Conservation (phyloP, 2,888 invertebrate species). For the Idaea straminata region DNA sequence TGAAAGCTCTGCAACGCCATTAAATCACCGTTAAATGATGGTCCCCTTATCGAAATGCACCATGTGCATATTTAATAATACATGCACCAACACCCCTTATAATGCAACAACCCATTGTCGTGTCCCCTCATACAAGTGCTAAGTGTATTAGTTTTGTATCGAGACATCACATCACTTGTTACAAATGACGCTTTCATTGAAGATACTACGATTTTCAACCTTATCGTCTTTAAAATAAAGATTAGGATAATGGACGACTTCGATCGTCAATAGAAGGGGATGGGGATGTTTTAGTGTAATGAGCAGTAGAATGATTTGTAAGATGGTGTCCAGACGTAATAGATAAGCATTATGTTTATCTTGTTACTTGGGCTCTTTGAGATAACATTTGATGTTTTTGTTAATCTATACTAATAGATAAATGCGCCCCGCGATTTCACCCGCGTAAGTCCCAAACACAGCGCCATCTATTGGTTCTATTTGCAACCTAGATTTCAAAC, state of each 20-base stretch:
- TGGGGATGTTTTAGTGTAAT: constrained; percentile 24
- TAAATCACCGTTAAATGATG: neutral
- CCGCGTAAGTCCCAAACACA: too few species aligned
- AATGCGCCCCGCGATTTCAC: too few species aligned
- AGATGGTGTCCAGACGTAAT: constrained; percentile 4
- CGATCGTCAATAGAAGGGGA: constrained; percentile 10
- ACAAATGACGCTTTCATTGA: constrained; percentile 47
- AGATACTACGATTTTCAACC: neutral
- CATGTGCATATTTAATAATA: constrained; percentile 32
- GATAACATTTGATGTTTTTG: neutral
- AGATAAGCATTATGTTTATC: neutral
- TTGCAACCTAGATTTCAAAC: too few species aligned
- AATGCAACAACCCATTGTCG: constrained; percentile 21
- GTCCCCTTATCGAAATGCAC: constrained; percentile 11
- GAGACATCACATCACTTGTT: constrained; percentile 41
- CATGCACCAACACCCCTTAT: constrained; percentile 24
- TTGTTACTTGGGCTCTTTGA: neutral
- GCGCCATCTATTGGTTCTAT: too few species aligned
- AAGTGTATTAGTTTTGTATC: constrained; percentile 62
- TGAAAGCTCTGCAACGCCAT: neutral
- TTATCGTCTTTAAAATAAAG: neutral
- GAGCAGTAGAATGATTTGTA: constrained; percentile 17
- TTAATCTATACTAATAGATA: neutral
- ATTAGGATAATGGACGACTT: neutral
- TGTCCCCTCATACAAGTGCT: constrained; percentile 49